Percentiles rank a stretch among this genome's conserved stretches.
Evolutionary conservation across 2,797 vertebrate species (phyloP).

Genomic region (Agapornis canus): DNA sequence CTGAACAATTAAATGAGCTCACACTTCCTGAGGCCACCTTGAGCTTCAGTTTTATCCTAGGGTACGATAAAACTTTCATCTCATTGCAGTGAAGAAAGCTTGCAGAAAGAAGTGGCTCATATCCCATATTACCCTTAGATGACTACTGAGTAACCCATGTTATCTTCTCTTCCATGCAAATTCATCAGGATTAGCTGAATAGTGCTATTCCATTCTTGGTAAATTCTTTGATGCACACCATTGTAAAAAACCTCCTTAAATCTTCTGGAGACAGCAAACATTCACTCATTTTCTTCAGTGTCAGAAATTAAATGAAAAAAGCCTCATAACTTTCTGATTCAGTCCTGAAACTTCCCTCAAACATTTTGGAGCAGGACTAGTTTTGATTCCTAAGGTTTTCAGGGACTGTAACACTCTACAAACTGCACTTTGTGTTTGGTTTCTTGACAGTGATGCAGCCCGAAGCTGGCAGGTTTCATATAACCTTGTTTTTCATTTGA

Average conservation of each 20-base stretch:
- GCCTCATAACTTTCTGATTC: not conserved
- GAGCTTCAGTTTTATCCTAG: not conserved
- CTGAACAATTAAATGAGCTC: not conserved
- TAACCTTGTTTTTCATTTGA: not conserved
- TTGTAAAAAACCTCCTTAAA: not conserved
- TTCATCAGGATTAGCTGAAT: not conserved
- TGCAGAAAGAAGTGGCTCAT: not conserved
- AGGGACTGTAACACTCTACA: not conserved
- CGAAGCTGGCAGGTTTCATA: not conserved
- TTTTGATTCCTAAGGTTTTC: not conserved
- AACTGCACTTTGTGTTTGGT: not conserved
- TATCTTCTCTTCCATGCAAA: not conserved
- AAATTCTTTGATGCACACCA: not conserved
- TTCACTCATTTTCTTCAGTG: not conserved
- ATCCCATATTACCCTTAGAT: not conserved
- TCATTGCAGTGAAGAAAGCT: not conserved
- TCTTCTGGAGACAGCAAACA: not conserved
- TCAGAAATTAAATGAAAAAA: not conserved
- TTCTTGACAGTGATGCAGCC: not conserved
- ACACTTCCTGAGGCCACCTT: not conserved
- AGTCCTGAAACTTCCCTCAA: not conserved
- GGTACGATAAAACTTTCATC: not conserved
- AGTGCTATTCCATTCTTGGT: not conserved
- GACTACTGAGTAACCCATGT: not conserved
- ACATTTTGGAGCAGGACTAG: not conserved